Base-by-base conservation (phyloP, 2,113 vertebrate species). In the Megaceryle torquata region DNA sequence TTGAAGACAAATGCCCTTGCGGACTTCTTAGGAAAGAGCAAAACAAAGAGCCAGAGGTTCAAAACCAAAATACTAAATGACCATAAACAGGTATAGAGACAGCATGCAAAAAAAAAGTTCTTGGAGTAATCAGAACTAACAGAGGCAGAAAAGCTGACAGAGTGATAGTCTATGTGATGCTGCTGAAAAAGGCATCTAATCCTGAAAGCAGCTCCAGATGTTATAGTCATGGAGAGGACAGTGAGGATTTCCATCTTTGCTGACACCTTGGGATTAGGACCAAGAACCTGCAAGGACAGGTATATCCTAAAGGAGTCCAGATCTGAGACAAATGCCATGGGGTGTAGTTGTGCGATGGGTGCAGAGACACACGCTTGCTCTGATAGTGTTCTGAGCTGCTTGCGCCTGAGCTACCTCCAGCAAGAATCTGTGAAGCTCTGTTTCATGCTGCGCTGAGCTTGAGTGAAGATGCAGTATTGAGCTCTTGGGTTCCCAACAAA, bases 281-380 rank as follows among this genome's bases (percentile, higher is more conserved):
- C 10, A 26, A 24, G 63, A 75, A 59, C 20, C 59, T 84, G 33
- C 41, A 60, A 61, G 20, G 50, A 51, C 13, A 74, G 5, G 7
- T 28, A 12, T 54, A 81, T 53, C 33, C 29, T 41, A 26, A 19
- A 77, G 64, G 15, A n/a, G 11, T 14, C 41, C 59, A 5, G 5
- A 9, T 33, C 46, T 25, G 29, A 50, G 53, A 46, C 2, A 11
- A 51, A 14, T 33, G 29, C 20, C 29, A 2, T 17, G 22, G 37
- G 10, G 2, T 60, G 17, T 1, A 29, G 43, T 3, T 57, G 43
- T 50, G 13, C 1, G 0, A 14, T 35, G 33, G 31, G 21, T 46
- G 17, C 11, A 69, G 50, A 53, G 16, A 41, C 10, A 46, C 5
- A 7, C 1, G 3, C 9, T 77, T 33, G 18, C n/a, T n/a, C 31